phyloP scores from a whole-genome alignment of 2,797 vertebrate genomes.

The Anas bernieri region DNA sequence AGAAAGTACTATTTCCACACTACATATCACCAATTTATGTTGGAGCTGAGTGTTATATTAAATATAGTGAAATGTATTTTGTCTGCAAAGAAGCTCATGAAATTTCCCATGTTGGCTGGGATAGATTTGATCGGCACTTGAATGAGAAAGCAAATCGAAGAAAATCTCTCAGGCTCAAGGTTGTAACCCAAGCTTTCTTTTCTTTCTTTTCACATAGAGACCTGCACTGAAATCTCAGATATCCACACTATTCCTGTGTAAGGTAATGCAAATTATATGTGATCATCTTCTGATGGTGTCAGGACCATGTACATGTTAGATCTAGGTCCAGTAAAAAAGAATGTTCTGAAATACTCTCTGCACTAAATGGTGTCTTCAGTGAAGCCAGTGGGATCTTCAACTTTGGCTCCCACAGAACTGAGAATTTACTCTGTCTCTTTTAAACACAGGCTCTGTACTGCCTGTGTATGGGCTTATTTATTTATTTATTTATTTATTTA shows the following conservation, averaged over 20 bases:
- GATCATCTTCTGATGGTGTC: neutral
- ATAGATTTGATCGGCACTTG: slow-evolving; percentile 11
- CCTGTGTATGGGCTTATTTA: neutral
- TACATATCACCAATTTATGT: neutral
- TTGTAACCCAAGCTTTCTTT: neutral
- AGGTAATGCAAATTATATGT: neutral
- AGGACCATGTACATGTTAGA: neutral
- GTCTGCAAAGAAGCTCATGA: neutral
- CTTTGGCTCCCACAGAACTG: neutral
- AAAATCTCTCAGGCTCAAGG: slow-evolving; percentile 1
- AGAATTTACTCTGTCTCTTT: neutral
- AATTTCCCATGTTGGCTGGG: neutral
- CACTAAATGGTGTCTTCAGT: neutral
- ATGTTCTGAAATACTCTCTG: neutral
- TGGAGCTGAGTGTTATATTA: neutral
- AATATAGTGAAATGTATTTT: slow-evolving; percentile 4
- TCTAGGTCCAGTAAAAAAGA: neutral
- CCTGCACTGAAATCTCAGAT: neutral
- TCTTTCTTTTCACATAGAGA: neutral
- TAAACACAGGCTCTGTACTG: neutral
- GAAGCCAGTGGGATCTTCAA: neutral
- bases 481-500: too few relatives aligned
- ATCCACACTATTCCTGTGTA: neutral
- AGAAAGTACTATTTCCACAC: neutral
- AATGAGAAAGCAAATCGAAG: slow-evolving; percentile 37